Evolutionary conservation across 2,888 invertebrate species (phyloP).

Genomic region (Limnephilus auricula): DNA sequence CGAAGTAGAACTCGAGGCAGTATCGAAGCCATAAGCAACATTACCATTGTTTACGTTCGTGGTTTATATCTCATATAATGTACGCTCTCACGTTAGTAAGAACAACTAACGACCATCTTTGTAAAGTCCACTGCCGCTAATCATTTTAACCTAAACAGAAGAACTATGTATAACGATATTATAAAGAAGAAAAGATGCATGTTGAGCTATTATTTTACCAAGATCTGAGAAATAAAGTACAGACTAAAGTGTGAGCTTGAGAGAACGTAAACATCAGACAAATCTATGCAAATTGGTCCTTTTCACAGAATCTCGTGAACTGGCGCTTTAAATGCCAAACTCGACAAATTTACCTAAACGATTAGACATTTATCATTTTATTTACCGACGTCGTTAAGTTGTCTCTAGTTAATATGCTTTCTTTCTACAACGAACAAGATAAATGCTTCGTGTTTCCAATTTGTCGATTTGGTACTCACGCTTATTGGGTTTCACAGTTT

Average conservation of each 20-base stretch:
- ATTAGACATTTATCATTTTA: not conserved
- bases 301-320: not conserved
- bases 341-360: not conserved
- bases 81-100: slow-evolving; percentile 13
- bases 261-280: not conserved
- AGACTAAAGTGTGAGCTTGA: not conserved
- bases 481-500: not conserved
- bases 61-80: slow-evolving; percentile 5
- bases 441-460: not conserved
- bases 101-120: not conserved
- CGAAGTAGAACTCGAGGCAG: not conserved
- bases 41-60: slow-evolving; percentile 12
- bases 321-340: not conserved
- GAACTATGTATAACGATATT: not conserved
- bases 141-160: slow-evolving; percentile 16
- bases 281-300: not conserved
- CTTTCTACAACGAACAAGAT: not conserved
- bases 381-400: not conserved
- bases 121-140: slow-evolving; percentile 23
- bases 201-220: not conserved
- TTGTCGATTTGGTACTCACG: not conserved
- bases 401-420: not conserved
- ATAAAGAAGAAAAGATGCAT: not conserved
- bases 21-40: not conserved
- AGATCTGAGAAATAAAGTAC: no score